Evolutionary conservation across 1,140 invertebrate genomes (phyloP).

Genomic region (Phocides pigmalion): DNA sequence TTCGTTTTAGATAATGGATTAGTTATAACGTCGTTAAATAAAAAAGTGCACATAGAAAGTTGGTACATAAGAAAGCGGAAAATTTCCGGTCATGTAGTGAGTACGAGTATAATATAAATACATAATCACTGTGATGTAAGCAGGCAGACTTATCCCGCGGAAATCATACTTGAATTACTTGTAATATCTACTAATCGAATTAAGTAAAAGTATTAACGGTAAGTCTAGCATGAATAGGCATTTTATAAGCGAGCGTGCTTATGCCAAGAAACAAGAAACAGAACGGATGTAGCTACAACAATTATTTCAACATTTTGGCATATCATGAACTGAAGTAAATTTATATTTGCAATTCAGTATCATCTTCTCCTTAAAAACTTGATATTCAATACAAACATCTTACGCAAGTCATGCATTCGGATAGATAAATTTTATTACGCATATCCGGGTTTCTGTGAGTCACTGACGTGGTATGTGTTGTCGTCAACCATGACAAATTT

Average conservation of each 20-base stretch:
- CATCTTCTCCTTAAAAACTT: constrained; percentile 7
- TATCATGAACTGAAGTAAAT: background rate
- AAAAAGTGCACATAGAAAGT: background rate
- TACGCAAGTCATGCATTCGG: constrained; percentile 50
- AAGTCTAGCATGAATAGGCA: too few species aligned
- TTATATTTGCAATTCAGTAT: background rate
- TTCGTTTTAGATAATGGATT: background rate
- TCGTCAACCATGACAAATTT: too few species aligned
- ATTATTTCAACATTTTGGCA: too few species aligned
- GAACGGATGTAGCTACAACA: too few species aligned
- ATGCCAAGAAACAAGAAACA: too few species aligned
- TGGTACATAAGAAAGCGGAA: background rate
- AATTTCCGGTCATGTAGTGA: background rate
- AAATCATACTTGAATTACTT: background rate
- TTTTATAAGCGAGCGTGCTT: too few species aligned
- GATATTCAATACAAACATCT: constrained; percentile 25
- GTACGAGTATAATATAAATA: background rate
- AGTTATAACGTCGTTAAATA: background rate
- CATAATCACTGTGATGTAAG: background rate
- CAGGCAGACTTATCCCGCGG: background rate
- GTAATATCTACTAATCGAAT: background rate
- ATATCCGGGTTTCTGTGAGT: constrained; percentile 65
- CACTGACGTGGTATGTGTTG: constrained; percentile 38
- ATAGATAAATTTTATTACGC: constrained; percentile 52
- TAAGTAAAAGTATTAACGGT: background rate